Percentiles rank a stretch among this genome's conserved stretches.
Evolutionary conservation across 2,113 vertebrate genomes (phyloP).

Genomic region (Alectura lathami): DNA sequence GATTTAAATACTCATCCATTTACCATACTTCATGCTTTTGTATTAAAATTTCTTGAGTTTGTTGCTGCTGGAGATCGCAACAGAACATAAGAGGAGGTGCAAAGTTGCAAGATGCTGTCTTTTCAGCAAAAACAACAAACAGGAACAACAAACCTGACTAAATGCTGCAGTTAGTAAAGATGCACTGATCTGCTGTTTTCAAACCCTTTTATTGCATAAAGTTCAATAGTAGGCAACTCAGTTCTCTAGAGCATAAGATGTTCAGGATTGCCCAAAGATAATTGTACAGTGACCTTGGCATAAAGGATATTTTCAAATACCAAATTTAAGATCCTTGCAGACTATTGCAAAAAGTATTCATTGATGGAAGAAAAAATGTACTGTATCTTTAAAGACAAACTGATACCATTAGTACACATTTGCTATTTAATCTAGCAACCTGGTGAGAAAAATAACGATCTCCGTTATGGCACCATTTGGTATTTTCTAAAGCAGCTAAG

Average conservation of each 20-base stretch:
- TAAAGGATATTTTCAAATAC: neutral
- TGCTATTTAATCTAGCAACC: conserved; percentile 1
- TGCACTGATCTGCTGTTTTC: neutral
- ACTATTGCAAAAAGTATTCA: neutral
- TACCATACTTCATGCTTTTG: neutral
- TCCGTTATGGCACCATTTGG: neutral
- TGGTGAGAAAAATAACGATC: conserved; percentile 20
- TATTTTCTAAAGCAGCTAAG: conserved; percentile 6
- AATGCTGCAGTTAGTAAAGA: neutral
- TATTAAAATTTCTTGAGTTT: neutral
- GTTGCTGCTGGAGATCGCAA: neutral
- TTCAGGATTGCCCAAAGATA: neutral
- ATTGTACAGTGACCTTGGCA: neutral
- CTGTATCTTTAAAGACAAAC: neutral
- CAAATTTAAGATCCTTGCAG: neutral
- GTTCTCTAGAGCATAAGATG: neutral
- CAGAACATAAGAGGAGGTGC: neutral
- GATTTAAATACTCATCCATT: neutral
- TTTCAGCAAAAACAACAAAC: neutral
- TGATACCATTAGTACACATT: neutral
- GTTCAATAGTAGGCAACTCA: neutral
- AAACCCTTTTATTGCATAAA: neutral
- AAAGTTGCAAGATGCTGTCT: neutral
- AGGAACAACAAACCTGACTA: neutral
- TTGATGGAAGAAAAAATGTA: neutral